Evolutionary conservation across 2,888 invertebrate genomes (phyloP).

Genomic region (Neocrepidodera transversa): DNA sequence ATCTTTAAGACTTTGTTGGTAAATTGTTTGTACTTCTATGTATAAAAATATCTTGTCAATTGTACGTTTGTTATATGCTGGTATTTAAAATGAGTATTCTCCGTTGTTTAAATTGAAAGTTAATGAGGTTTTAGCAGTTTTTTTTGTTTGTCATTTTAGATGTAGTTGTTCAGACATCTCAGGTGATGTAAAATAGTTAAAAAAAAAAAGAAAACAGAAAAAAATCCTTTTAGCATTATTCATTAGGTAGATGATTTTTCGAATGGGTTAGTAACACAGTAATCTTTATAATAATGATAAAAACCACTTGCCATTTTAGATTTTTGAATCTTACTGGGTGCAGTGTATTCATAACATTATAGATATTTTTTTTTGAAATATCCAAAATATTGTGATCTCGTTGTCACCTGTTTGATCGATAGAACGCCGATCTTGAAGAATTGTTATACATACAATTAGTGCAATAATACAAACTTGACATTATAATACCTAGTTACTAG

Average conservation of each 20-base stretch:
- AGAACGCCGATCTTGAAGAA: conserved; percentile 13
- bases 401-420: not conserved
- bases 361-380: not conserved
- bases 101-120: not conserved
- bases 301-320: conserved; percentile 24
- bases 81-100: too few relatives aligned
- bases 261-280: conserved; percentile 11
- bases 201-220: conserved; percentile 34
- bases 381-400: not conserved
- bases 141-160: conserved; percentile 26
- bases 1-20: too few relatives aligned
- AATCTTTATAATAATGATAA: conserved; percentile 4
- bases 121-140: conserved; percentile 28
- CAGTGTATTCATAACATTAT: too few relatives aligned
- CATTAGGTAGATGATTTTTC: conserved; percentile 21
- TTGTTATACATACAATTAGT: conserved; percentile 17
- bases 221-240: conserved; percentile 38
- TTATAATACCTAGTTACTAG: conserved; percentile 18
- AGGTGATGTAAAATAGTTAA: conserved; percentile 45
- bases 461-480: conserved; percentile 15
- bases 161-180: conserved; percentile 42
- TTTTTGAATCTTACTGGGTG: not conserved
- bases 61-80: too few relatives aligned
- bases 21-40: too few relatives aligned
- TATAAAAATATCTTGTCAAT: too few relatives aligned